Conservation (phyloP, 2,113 vertebrate genomes). For the Phaethornis superciliosus region DNA sequence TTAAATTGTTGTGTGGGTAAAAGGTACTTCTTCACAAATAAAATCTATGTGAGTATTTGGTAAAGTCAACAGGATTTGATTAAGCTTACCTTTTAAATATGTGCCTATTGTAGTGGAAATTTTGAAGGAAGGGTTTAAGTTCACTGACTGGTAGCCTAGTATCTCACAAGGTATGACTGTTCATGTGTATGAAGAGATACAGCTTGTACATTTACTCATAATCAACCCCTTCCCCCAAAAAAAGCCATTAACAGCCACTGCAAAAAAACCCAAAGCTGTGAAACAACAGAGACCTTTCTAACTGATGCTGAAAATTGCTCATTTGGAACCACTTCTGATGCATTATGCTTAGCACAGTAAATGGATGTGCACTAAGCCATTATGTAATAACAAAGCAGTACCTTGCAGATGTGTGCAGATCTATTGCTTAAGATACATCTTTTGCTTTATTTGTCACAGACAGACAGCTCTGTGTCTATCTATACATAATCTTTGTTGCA, state of each 20-base stretch:
- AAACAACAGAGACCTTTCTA: neutral
- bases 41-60: neutral
- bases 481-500: neutral
- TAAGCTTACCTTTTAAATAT: neutral
- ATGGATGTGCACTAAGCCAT: neutral
- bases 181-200: neutral
- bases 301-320: neutral
- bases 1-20: constrained; percentile 11
- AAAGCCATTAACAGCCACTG: rapidly evolving
- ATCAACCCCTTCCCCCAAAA: neutral
- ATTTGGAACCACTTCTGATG: neutral
- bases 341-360: neutral
- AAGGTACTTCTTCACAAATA: neutral
- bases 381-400: neutral
- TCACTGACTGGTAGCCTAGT: neutral
- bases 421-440: neutral
- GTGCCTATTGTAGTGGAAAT: neutral
- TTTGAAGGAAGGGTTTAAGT: neutral
- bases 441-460: neutral
- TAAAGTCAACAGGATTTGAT: constrained; percentile 2
- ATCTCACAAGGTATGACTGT: neutral
- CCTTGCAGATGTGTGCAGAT: neutral
- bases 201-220: neutral
- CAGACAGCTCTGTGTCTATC: neutral
- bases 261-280: neutral